Evolutionary conservation across 2,888 invertebrate species (phyloP).

Genomic region (Melitaea athalia): DNA sequence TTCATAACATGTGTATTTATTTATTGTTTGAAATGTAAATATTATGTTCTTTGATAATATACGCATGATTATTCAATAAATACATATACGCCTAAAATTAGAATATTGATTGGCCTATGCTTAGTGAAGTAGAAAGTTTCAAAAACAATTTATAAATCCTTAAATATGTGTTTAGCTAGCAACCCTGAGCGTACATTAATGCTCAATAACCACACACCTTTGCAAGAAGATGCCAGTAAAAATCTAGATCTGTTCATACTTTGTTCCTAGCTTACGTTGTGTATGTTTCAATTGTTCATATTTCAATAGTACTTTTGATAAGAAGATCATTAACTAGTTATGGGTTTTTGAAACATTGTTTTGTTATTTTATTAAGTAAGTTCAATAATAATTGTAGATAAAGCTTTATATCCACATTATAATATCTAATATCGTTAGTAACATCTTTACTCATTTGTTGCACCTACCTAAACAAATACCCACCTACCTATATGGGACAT

Average conservation of each 20-base stretch:
- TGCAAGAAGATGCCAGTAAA: slow-evolving; percentile 58
- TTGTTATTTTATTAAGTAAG: too few relatives aligned
- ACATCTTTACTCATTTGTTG: too few relatives aligned
- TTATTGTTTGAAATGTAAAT: not conserved
- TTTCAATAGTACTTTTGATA: slow-evolving; percentile 17
- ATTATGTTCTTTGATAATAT: too few relatives aligned
- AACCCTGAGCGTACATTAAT: slow-evolving; percentile 64
- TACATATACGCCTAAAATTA: too few relatives aligned
- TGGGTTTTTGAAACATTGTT: not conserved
- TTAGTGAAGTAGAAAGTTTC: too few relatives aligned
- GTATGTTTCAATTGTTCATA: slow-evolving; percentile 46
- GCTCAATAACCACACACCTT: slow-evolving; percentile 74
- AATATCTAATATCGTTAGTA: too few relatives aligned
- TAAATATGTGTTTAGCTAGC: not conserved
- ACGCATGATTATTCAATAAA: too few relatives aligned
- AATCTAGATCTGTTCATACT: not conserved
- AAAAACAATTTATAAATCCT: not conserved
- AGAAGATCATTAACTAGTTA: slow-evolving; percentile 8
- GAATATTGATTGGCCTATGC: too few relatives aligned
- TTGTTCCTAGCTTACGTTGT: slow-evolving; percentile 63
- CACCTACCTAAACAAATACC: too few relatives aligned
- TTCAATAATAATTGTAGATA: too few relatives aligned
- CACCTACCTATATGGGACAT: too few relatives aligned
- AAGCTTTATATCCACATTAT: too few relatives aligned
- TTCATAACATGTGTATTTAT: not conserved